Conservation (phyloP, 2,888 invertebrate genomes). For the Phortica magna region DNA sequence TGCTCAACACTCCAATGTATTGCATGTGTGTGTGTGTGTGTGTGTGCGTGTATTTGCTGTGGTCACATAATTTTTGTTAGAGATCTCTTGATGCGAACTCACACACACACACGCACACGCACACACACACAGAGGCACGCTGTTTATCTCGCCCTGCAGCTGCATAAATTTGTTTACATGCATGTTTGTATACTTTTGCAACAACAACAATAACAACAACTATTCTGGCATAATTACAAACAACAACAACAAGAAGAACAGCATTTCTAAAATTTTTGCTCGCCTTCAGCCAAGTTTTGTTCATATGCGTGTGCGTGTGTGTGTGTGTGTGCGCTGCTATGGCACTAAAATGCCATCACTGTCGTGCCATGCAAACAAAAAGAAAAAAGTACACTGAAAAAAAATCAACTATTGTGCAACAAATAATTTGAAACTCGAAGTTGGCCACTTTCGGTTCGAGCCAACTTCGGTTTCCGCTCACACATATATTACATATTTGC, state of each 20-base stretch:
- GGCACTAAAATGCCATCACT: background rate
- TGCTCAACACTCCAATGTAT: background rate
- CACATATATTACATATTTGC: background rate
- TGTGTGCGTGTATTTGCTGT: background rate
- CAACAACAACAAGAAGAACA: constrained; percentile 18
- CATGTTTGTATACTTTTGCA: background rate
- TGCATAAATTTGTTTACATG: constrained; percentile 7
- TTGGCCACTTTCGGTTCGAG: constrained; percentile 15
- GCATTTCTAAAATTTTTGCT: background rate
- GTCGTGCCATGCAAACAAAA: background rate
- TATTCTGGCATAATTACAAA: constrained; percentile 21
- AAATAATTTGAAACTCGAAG: constrained; percentile 18
- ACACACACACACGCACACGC: background rate
- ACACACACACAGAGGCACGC: background rate
- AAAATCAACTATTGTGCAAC: background rate
- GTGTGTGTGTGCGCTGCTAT: background rate
- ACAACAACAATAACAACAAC: constrained; percentile 15
- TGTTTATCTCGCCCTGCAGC: background rate
- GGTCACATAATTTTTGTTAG: constrained; percentile 30
- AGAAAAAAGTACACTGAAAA: background rate
- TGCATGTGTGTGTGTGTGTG: background rate
- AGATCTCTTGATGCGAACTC: constrained; percentile 12
- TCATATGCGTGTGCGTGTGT: background rate
- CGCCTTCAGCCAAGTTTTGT: background rate
- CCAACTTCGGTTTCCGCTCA: background rate